phyloP scores from a whole-genome alignment of 2,113 vertebrate genomes.

The Eupsittula cactorum region DNA sequence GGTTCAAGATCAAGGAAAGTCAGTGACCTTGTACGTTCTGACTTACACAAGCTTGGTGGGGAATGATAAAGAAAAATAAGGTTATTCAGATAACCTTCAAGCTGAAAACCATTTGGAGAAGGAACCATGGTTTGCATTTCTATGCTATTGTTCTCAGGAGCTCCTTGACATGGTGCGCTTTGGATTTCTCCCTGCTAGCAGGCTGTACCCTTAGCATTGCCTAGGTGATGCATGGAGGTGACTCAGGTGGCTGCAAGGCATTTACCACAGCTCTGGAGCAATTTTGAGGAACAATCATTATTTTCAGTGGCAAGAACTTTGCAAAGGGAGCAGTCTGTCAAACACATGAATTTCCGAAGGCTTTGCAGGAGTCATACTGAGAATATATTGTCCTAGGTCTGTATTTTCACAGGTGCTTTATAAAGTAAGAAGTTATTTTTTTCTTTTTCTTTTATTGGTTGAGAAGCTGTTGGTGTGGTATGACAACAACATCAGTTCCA shows the following conservation, averaged over 20 bases:
- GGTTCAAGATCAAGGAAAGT: background rate
- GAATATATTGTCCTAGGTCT: background rate
- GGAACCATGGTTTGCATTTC: background rate
- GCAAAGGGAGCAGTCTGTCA: background rate
- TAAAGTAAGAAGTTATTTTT: background rate
- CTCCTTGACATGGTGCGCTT: background rate
- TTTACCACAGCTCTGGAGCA: background rate
- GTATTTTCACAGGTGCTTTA: background rate
- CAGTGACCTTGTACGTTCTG: background rate
- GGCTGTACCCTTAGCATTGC: background rate
- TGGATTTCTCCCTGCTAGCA: background rate
- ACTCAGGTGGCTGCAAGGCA: background rate
- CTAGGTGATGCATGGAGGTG: fast-evolving
- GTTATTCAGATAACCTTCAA: constrained; percentile 13
- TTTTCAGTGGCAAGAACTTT: background rate
- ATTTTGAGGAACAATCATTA: background rate
- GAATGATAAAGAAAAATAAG: background rate
- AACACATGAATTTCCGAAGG: background rate
- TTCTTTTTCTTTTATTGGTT: background rate
- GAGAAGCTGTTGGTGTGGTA: background rate
- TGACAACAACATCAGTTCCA: background rate
- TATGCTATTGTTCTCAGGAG: background rate
- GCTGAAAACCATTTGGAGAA: background rate
- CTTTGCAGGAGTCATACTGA: background rate
- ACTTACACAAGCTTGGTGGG: background rate